Evolutionary conservation across 2,797 vertebrate species (phyloP), one percentile per base, ranked within the genome.

Genomic region (Streptopelia turtur): DNA sequence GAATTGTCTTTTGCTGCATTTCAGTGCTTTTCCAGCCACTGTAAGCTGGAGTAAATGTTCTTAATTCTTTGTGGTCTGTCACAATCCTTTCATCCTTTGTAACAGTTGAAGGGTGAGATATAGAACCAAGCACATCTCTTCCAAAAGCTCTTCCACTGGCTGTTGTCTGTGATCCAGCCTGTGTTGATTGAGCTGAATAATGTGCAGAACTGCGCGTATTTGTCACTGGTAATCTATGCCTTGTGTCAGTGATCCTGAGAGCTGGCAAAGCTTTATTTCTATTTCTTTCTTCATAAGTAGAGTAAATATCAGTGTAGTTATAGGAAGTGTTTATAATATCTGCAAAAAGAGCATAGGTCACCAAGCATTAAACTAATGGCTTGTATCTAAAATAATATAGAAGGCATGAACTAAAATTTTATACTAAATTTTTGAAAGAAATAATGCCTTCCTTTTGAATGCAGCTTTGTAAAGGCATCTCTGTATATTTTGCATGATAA

Each of bases 301-400:
- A 97, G 69, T 97, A 93, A 97, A 91, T 98, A 96, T 97, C 97
- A 78, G 96, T 97, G 76, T 98, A 98, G 9, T 96, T 97, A 83
- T 98, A 97, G n/a, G 97, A 76, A 45, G 98, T 96, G 87, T 97
- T 97, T 98, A 98, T 98, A 96, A 98, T 98, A 95, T 99, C 99
- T 99, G 96, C 52, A 89, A 81, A 92, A 96, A 95, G 25, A 52
- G 18, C 89, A 81, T 30, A 97, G 55, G 93, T 2, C 13, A 69
- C 59, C 79, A 52, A 84, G 91, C 11, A 91, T 76, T 72, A 95
- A 70, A 96, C 83, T 74, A 81, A 68, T 16, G 45, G 49, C 23
- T 78, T 39, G 10, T 49, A 57, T 61, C 47, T 81, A 27, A 90
- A 91, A 47, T 10, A 64, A 6, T 7, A 21, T 2, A 71, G 13